Percentiles rank a stretch among this genome's conserved stretches.
phyloP scores from a whole-genome alignment of 1,140 invertebrate species.

The Liolophura sinensis region DNA sequence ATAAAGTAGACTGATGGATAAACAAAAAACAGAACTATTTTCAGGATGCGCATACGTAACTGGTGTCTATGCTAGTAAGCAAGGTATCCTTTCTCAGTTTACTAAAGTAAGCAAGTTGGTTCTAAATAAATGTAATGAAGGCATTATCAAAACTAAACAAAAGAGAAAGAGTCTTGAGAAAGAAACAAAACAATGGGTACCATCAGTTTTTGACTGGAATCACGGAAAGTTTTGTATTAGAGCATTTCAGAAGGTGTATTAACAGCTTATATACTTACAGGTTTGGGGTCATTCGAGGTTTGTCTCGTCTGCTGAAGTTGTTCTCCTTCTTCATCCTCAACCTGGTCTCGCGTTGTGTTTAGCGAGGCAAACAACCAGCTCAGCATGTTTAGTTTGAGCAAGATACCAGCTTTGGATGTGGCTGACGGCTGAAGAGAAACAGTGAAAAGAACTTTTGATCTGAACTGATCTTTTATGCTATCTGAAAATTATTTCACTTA shows the following conservation, averaged over 20 bases:
- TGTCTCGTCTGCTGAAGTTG: constrained; percentile 15
- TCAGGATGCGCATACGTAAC: too few species aligned
- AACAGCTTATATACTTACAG: constrained; percentile 26
- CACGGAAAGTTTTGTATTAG: too few species aligned
- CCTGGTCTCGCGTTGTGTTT: constrained; percentile 55
- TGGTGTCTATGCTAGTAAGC: too few species aligned
- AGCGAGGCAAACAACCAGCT: constrained; percentile 72
- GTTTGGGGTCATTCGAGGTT: constrained; percentile 34
- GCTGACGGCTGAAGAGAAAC: constrained; percentile 56
- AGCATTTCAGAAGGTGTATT: too few species aligned
- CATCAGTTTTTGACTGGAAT: too few species aligned
- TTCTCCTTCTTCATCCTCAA: constrained; percentile 24
- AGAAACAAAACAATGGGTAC: too few species aligned
- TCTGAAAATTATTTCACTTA: constrained; percentile 1
- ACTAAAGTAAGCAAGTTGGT: not conserved
- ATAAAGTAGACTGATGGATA: too few species aligned
- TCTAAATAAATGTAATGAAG: not conserved
- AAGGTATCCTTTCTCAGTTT: too few species aligned
- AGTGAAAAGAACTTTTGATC: not conserved
- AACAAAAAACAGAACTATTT: too few species aligned
- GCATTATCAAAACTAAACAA: not conserved
- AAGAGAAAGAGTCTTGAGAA: not conserved
- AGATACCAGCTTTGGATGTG: constrained; percentile 57
- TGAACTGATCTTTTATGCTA: not conserved
- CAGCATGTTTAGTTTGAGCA: constrained; percentile 71